phyloP scores from a whole-genome alignment of 2,888 invertebrate genomes.

The Strigamia maritima region DNA sequence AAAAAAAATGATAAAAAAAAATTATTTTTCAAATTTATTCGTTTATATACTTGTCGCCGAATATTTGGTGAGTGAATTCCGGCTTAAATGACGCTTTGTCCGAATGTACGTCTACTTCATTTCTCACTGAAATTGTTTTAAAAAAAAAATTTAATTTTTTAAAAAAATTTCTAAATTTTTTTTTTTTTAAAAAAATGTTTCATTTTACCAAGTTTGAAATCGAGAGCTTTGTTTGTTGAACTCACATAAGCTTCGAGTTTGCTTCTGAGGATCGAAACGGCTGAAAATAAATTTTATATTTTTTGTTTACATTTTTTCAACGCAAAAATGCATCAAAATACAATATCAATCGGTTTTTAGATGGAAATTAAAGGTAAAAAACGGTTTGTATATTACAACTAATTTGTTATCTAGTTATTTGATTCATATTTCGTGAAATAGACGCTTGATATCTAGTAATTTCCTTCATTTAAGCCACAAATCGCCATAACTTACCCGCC shows the following conservation, averaged over 20 bases:
- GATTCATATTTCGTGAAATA: background rate
- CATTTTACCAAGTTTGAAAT: constrained; percentile 58
- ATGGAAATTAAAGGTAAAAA: no score
- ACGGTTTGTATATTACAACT: no score
- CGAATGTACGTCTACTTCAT: constrained; percentile 64
- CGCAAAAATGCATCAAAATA: no score
- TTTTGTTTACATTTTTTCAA: background rate
- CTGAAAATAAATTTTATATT: background rate
- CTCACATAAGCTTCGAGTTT: constrained; percentile 39
- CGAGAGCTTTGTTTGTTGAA: constrained; percentile 57
- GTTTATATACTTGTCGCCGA: constrained; percentile 68
- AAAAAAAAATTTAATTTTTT: background rate
- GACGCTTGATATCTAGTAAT: background rate
- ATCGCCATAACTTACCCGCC: background rate
- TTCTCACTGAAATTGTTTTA: constrained; percentile 57
- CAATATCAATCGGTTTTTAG: no score
- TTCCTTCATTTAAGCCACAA: background rate
- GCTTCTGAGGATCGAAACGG: constrained; percentile 37
- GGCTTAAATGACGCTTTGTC: constrained; percentile 67
- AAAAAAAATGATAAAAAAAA: constrained; percentile 9
- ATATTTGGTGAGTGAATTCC: constrained; percentile 89
- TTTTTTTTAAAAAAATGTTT: background rate
- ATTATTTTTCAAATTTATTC: background rate
- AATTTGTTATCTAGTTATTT: no score
- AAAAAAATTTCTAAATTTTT: no score